A percentile compares a stretch with the other conserved stretches of the same genome.
These are phyloP conservation scores for Halcyon leucocephala DNA, from an alignment of 2,797 vertebrate species.

Conservation along the genomic window DNA sequence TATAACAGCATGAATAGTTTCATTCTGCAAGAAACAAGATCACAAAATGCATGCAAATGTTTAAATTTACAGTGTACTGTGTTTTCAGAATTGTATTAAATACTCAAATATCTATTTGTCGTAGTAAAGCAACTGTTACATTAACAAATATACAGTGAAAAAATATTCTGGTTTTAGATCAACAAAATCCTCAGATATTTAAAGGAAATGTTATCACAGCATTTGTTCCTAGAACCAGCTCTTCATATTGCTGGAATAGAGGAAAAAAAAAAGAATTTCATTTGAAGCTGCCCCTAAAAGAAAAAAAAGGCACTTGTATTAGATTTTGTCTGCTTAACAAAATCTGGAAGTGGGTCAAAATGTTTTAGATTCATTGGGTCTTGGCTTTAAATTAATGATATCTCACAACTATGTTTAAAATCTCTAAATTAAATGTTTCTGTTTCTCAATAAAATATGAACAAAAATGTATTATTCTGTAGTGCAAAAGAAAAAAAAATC, in stretches of 20 bases:
- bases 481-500: neutral
- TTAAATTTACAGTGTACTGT: neutral
- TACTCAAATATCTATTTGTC: neutral
- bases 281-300: neutral
- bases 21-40: neutral
- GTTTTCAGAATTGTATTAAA: neutral
- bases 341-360: neutral
- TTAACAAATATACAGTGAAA: neutral
- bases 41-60: neutral
- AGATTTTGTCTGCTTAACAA: neutral
- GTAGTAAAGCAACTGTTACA: neutral
- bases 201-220: neutral
- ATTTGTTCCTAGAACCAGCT: neutral
- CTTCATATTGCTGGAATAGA: neutral
- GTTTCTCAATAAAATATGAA: neutral
- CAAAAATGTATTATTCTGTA: neutral
- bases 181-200: neutral
- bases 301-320: neutral
- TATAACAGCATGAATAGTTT: neutral
- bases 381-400: neutral
- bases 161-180: neutral
- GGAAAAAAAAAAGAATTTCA: rapidly evolving
- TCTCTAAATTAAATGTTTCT: neutral
- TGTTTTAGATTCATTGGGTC: neutral
- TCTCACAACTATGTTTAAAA: neutral